Base-by-base conservation (phyloP, 2,797 vertebrate genomes). In the Tadarida brasiliensis region DNA sequence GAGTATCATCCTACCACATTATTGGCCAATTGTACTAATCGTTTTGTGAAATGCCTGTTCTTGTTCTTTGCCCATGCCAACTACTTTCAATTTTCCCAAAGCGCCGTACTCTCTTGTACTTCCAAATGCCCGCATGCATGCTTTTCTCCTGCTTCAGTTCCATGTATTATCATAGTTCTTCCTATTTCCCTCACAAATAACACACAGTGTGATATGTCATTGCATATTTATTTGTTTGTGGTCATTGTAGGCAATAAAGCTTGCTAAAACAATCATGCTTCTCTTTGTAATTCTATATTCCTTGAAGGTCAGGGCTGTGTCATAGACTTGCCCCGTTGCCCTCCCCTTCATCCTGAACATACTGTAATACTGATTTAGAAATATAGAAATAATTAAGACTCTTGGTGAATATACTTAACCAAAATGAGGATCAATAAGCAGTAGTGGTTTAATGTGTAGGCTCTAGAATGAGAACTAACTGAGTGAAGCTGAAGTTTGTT, bases 371-470 rank as follows among this genome's bases (percentile, higher is more conserved):
- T 47, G 5, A 78, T n/a, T 59, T 83, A 70, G 8, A 95, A 90
- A 88, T 61, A 91, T 0, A 54, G 26, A 81, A 71, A 82, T 35
- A 65, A 19, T 74, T 81, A 63, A 70, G 65, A 71, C 11, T 44
- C 33, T 84, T 54, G 54, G 8, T 51, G 80, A 94, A 70, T 84
- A 54, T 8, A 17, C n/a, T 89, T 78, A 63, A 17, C 28, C 57
- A 81, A 81, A 71, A 85, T 30, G 24, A 86, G 39, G 70, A 74
- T 74, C 87, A 83, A 92, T 49, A 84, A 94, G 47, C 4, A 54
- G 24, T 56, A 77, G 63, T 87, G 20, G 65, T 70, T 85, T 82
- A 88, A 78, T 8, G 26, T 19, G 35, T 19, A 88, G 33, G 17
- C 9, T 56, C 30, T 51, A 26, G 35, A 92, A 71, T 90, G 10